A percentile compares a stretch with the other conserved stretches of the same genome.
phyloP scores from a whole-genome alignment of 2,113 vertebrate species.

The Casuarius casuarius region DNA sequence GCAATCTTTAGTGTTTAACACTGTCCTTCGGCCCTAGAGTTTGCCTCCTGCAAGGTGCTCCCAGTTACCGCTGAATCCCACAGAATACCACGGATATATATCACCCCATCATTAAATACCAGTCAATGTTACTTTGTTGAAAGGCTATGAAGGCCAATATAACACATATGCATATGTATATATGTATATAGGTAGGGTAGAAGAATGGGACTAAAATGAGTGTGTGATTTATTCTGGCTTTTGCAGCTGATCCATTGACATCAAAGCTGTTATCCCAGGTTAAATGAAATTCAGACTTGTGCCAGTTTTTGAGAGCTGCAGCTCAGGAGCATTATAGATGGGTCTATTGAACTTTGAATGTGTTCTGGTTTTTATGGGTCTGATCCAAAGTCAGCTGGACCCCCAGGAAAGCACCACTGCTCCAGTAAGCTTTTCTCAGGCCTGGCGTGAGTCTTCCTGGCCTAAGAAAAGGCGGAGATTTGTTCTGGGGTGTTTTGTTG shows the following conservation, averaged over 20 bases:
- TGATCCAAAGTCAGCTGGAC: not conserved
- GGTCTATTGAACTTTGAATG: not conserved
- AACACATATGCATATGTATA: not conserved
- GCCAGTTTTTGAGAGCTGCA: not conserved
- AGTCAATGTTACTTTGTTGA: not conserved
- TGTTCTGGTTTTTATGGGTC: not conserved
- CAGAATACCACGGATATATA: not conserved
- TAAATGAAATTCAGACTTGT: not conserved
- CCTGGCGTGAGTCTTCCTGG: not conserved
- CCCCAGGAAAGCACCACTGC: not conserved
- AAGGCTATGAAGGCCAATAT: not conserved
- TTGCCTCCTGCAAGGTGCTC: not conserved
- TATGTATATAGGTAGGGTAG: not conserved
- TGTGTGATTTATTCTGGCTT: not conserved
- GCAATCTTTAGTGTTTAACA: not conserved
- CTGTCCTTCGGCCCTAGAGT: not conserved
- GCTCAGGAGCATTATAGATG: not conserved
- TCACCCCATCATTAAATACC: not conserved
- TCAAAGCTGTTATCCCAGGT: not conserved
- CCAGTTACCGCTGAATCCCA: not conserved
- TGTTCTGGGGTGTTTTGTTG: not conserved
- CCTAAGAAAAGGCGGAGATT: not conserved
- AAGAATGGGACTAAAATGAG: not conserved
- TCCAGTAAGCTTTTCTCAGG: not conserved
- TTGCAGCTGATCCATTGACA: not conserved